Conservation (phyloP, 2,113 vertebrate species). For the Mus spicilegus region DNA sequence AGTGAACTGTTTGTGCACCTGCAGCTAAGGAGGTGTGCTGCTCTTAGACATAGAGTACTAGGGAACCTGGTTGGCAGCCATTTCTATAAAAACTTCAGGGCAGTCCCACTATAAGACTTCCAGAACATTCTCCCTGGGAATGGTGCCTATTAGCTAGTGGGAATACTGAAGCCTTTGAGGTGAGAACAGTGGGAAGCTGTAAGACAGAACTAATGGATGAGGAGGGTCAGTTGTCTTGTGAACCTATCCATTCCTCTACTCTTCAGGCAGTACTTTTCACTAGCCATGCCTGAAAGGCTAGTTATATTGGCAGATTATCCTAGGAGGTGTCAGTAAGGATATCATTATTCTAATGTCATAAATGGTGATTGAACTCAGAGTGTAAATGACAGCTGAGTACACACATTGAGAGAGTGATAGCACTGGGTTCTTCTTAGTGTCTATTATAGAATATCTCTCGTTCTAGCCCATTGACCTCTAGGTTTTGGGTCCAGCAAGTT, state of each 20-base stretch:
- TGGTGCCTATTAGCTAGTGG: background rate
- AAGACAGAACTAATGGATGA: background rate
- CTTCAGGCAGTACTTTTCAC: background rate
- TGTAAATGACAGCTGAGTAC: background rate
- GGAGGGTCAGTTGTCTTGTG: no score
- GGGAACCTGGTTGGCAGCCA: background rate
- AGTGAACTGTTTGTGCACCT: background rate
- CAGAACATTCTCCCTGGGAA: background rate
- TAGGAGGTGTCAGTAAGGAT: background rate
- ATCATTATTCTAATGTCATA: background rate
- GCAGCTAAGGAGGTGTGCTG: background rate
- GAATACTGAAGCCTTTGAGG: background rate
- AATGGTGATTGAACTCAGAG: background rate
- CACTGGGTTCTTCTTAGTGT: background rate
- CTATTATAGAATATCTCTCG: background rate
- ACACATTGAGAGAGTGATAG: background rate
- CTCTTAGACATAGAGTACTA: background rate
- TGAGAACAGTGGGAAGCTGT: background rate
- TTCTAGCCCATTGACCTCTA: background rate
- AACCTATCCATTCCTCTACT: rapidly evolving
- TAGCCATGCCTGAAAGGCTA: no score
- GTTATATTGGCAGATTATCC: background rate
- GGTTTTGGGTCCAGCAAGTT: background rate
- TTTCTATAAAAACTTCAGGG: background rate
- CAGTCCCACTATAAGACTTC: background rate